phyloP scores from a whole-genome alignment of 2,888 invertebrate species.

The Nomada ferruginata region DNA sequence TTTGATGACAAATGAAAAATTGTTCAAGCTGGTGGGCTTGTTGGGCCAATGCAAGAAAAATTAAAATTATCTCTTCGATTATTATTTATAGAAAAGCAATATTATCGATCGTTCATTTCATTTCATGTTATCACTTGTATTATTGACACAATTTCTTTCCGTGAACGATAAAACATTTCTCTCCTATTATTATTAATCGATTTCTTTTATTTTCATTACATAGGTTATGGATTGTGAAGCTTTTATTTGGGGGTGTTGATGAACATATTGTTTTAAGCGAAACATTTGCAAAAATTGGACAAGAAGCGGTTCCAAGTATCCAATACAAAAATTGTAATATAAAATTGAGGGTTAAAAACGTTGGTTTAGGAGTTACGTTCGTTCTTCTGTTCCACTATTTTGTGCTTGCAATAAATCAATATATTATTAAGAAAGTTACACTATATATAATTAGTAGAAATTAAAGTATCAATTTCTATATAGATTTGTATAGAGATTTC shows the following conservation, averaged over 20 bases:
- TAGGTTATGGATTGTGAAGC: too few relatives aligned
- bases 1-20: background rate
- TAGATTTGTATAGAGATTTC: too few relatives aligned
- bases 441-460: background rate
- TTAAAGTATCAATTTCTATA: background rate
- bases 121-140: too few relatives aligned
- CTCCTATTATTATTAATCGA: too few relatives aligned
- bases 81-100: too few relatives aligned
- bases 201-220: too few relatives aligned
- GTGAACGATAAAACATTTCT: too few relatives aligned
- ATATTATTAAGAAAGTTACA: background rate
- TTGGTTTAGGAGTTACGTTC: slow-evolving; percentile 15
- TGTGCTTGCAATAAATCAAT: background rate
- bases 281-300: slow-evolving; percentile 22
- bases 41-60: background rate
- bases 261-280: background rate
- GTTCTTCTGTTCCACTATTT: background rate
- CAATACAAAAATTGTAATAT: slow-evolving; percentile 2
- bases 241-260: background rate
- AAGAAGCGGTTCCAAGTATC: slow-evolving; percentile 32
- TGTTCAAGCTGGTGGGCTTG: background rate
- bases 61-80: background rate
- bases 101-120: too few relatives aligned
- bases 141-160: too few relatives aligned
- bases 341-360: slow-evolving; percentile 49